These are phyloP conservation scores for Diplodus sargus DNA, from an alignment of 2,797 vertebrate species.

Conservation along the genomic window DNA sequence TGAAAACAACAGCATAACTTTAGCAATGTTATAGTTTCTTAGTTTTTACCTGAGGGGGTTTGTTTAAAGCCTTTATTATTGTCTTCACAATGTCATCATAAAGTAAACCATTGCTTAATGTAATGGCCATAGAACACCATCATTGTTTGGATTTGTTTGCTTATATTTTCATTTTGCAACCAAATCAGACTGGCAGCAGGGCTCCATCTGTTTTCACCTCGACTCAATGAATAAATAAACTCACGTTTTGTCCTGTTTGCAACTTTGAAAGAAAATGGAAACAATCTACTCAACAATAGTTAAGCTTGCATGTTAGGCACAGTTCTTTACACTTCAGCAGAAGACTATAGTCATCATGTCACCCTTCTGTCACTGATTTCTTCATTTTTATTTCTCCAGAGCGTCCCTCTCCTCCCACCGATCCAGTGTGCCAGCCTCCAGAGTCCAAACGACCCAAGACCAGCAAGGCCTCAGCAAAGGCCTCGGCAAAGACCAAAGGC, in stretches of 20 bases:
- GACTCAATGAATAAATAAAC: no score
- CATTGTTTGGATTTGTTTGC: no score
- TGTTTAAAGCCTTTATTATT: not conserved
- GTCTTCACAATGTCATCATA: not conserved
- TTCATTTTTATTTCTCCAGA: slow-evolving; percentile 78
- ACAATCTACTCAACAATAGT: no score
- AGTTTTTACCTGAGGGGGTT: not conserved
- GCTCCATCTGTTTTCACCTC: no score
- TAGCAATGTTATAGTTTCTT: not conserved
- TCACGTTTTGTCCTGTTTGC: no score
- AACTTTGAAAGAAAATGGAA: no score
- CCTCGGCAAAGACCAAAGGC: slow-evolving; percentile 34
- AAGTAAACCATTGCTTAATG: no score
- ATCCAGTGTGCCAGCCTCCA: slow-evolving; percentile 86
- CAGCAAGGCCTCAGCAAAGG: slow-evolving; percentile 62
- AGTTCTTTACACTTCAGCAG: not conserved
- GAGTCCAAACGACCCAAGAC: slow-evolving; percentile 90
- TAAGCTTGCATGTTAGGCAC: not conserved
- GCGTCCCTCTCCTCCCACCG: slow-evolving; percentile 84
- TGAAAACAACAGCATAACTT: not conserved
- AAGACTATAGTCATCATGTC: not conserved
- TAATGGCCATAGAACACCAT: no score
- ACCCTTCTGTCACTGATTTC: not conserved
- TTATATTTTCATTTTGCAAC: no score
- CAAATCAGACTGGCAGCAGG: no score